phyloP scores from a whole-genome alignment of 2,888 invertebrate species.

The Ctena decussata region DNA sequence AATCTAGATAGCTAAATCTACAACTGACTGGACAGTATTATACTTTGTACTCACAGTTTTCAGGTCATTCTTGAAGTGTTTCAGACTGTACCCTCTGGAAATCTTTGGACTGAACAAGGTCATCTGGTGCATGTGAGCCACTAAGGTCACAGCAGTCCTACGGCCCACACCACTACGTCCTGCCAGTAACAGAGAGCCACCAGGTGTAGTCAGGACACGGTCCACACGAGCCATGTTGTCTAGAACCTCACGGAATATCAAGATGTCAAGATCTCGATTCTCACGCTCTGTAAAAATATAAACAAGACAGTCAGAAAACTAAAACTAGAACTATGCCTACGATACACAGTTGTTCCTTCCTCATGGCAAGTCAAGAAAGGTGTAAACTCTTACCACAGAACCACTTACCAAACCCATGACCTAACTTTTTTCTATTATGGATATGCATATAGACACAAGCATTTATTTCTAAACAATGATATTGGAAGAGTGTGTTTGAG shows the following conservation, averaged over 20 bases:
- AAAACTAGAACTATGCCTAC: too few species aligned
- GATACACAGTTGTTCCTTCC: too few species aligned
- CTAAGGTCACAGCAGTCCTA: conserved; percentile 92
- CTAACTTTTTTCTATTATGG: too few species aligned
- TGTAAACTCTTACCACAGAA: too few species aligned
- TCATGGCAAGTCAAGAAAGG: too few species aligned
- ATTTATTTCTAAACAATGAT: too few species aligned
- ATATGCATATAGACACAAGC: too few species aligned
- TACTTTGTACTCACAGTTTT: conserved; percentile 91
- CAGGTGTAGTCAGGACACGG: conserved; percentile 89
- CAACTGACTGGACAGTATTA: too few species aligned
- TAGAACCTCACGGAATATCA: conserved; percentile 91
- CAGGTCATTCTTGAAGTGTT: conserved; percentile 92
- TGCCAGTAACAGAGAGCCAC: conserved; percentile 91
- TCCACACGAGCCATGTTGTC: conserved; percentile 90
- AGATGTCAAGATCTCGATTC: conserved; percentile 89
- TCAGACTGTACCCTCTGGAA: conserved; percentile 89
- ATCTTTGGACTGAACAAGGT: conserved; percentile 89
- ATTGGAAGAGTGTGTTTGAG: too few species aligned
- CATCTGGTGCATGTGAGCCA: conserved; percentile 92
- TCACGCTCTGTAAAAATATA: conserved; percentile 90
- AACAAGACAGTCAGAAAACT: too few species aligned
- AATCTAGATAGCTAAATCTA: too few species aligned
- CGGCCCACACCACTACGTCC: conserved; percentile 94
- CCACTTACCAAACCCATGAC: too few species aligned